Percentiles rank a stretch among this genome's conserved stretches.
Conservation (phyloP, 2,113 vertebrate genomes). For the Amphiprion ocellaris region DNA sequence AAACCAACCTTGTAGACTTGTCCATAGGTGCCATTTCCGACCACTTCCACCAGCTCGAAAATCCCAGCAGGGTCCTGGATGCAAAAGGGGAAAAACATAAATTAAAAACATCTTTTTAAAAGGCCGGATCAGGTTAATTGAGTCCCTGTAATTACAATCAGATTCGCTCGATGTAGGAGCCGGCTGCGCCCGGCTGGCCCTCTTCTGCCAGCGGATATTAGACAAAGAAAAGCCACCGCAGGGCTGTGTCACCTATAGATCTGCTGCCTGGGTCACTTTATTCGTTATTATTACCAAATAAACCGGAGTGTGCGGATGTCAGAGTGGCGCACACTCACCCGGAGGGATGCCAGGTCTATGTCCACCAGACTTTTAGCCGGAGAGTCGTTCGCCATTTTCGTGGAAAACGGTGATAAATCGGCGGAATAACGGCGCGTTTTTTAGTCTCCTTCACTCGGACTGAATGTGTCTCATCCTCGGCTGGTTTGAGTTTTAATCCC, state of each 20-base stretch:
- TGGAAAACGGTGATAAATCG: conserved; percentile 62
- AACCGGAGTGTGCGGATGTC: background rate
- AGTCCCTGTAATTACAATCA: conserved; percentile 6
- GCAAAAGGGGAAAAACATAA: background rate
- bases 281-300: rapidly evolving
- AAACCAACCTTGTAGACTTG: conserved; percentile 94
- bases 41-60: conserved; percentile 92
- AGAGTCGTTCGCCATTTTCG: conserved; percentile 97
- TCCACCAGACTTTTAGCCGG: conserved; percentile 97
- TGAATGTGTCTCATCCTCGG: conserved; percentile 64
- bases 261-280: background rate
- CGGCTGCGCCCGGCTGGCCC: conserved; percentile 70
- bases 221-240: conserved; percentile 76
- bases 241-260: conserved; percentile 51
- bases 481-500: conserved; percentile 38
- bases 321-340: conserved; percentile 84
- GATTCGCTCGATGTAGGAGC: conserved; percentile 47
- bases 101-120: too few species aligned
- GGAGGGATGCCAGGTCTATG: conserved; percentile 93
- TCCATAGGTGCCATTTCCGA: conserved; percentile 93
- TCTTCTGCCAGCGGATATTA: conserved; percentile 65
- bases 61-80: conserved; percentile 91
- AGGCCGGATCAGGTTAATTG: conserved; percentile 1
- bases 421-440: conserved; percentile 37
- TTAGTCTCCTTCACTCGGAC: conserved; percentile 63